Evolutionary conservation across 2,888 invertebrate genomes (phyloP), one percentile per base, ranked within the genome.

Genomic region (Mesorhabditis spiculigera): DNA sequence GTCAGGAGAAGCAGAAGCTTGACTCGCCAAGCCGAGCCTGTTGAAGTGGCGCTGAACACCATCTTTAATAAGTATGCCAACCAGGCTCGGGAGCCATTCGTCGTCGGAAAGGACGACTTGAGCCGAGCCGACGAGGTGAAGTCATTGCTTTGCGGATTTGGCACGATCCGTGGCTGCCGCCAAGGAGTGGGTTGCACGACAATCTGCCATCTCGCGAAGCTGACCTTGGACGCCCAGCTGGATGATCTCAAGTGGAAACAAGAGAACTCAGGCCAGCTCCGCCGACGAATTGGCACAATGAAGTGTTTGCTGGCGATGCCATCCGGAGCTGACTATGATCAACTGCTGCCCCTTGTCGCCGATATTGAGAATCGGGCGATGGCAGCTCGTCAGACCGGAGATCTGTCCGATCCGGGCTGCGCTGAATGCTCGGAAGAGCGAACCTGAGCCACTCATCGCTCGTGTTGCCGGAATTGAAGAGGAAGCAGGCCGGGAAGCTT

Each of bases 371-470:
- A 50, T 13, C 6, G 50, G 13, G 50, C 50, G 50, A 13, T 50
- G 6, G 50, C 6, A 50, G 50, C 13, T 10, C 50, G 50, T 13
- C 13, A 6, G 13, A 50, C 50, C 50, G 50, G 50, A 50, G 50
- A 50, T 6, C 8, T 50, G 50, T 6, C 50, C 69, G 68, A 66
- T 8, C 66, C 65, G 16, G n/a, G n/a, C n/a, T n/a, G n/a, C n/a
- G n/a, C n/a, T n/a, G n/a, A n/a, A n/a, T n/a, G n/a, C n/a, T n/a
- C 69, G 70, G 68, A 73, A 73, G 64, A 67, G 67, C 50, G 61
- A 64, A 63, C 67, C 68, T 64, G 65, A 64, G 50, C 73, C 70
- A 69, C 71, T 70, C 43, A 45, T 73, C 65, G 68, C 67, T 62
- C 63, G 70, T 43, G 69, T 70, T n/a, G n/a, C n/a, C n/a, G n/a